phyloP scores from a whole-genome alignment of 2,888 invertebrate genomes.

The Ceraclea dissimilis region DNA sequence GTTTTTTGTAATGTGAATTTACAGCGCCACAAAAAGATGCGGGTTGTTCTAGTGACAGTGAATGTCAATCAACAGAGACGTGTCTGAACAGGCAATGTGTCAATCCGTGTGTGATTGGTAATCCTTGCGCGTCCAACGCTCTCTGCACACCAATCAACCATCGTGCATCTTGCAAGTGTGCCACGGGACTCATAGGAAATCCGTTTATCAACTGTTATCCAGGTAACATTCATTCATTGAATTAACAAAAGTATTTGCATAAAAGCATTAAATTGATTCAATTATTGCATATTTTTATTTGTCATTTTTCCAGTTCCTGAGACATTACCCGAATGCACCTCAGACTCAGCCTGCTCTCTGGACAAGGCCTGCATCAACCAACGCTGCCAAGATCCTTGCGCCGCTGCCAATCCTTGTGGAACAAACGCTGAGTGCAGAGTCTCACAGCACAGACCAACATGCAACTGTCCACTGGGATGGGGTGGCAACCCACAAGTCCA shows the following conservation, averaged over 20 bases:
- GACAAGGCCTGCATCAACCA: conserved; percentile 73
- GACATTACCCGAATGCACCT: conserved; percentile 58
- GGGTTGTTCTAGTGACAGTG: conserved; percentile 63
- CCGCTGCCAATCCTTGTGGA: conserved; percentile 70
- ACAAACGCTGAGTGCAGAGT: conserved; percentile 72
- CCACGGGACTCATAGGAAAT: conserved; percentile 66
- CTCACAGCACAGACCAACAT: conserved; percentile 69
- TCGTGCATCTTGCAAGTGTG: conserved; percentile 69
- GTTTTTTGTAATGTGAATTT: conserved; percentile 3
- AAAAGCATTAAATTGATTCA: too few relatives aligned
- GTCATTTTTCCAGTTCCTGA: conserved; percentile 34
- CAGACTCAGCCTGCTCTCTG: conserved; percentile 67
- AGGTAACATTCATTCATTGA: conserved; percentile 29
- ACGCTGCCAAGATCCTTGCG: conserved; percentile 75
- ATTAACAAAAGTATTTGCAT: not conserved
- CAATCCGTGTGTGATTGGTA: conserved; percentile 63
- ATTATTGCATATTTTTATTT: not conserved
- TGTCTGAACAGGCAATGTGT: conserved; percentile 67
- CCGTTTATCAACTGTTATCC: conserved; percentile 72
- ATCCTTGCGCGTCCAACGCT: conserved; percentile 71
- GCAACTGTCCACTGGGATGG: conserved; percentile 77
- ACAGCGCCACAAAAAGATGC: conserved; percentile 39
- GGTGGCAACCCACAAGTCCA: conserved; percentile 80
- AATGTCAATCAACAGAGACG: conserved; percentile 64
- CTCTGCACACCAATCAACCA: conserved; percentile 71